Conservation (phyloP, 1,140 invertebrate genomes). For the Drosophila setifemur region DNA sequence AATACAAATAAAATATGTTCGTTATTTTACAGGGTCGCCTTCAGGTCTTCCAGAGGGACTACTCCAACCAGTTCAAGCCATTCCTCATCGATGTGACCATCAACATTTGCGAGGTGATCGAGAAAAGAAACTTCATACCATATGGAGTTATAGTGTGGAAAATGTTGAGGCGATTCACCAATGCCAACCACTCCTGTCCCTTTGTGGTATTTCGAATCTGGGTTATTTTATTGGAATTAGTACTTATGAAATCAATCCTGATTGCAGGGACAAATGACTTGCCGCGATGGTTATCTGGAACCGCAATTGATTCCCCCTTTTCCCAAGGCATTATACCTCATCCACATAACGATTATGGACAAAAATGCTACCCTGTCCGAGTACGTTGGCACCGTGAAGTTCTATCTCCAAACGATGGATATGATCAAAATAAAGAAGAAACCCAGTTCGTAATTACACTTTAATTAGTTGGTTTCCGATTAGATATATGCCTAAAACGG, state of each 20-base stretch:
- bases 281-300: not conserved
- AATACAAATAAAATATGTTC: no score
- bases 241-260: not conserved
- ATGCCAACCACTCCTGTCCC: constrained; percentile 39
- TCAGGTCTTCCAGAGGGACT: constrained; percentile 23
- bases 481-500: no score
- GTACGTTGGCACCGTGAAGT: no score
- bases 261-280: constrained; percentile 6
- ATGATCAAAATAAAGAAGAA: no score
- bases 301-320: constrained; percentile 6
- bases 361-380: no score
- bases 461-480: no score
- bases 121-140: not conserved
- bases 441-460: no score
- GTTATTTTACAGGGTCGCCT: not conserved
- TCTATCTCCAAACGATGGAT: no score
- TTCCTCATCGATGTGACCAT: constrained; percentile 25
- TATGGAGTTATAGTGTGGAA: constrained; percentile 23
- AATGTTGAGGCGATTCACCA: not conserved
- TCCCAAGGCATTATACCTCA: no score
- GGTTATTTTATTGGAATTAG: not conserved
- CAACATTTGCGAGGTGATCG: constrained; percentile 17
- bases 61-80: constrained; percentile 33
- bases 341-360: no score
- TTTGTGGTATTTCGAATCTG: not conserved